Base-by-base conservation (phyloP, 1,140 invertebrate species). In the Ceratosolen fusciceps region DNA sequence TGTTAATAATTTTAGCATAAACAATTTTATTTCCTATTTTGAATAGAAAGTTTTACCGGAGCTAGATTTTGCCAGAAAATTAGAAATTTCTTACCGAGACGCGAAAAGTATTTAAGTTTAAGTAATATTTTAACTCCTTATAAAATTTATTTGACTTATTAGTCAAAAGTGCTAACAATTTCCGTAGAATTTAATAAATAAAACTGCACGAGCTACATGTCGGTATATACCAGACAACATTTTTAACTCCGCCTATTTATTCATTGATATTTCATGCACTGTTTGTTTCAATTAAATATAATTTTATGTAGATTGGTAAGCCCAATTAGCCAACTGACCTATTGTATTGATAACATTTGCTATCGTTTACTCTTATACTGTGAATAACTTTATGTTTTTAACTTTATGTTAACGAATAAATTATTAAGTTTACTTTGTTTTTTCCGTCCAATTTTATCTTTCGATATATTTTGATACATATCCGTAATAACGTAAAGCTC, bases 361-460 rank as follows among this genome's bases (percentile, higher is more conserved):
- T 31, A 62, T 62, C 58, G 26, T 62, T 29, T 62, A 62, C 24
- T 62, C 4, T 62, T 62, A 19, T n/a, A 24, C 26, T 34, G 58
- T 24, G 31, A 62, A 62, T 62, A 14, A 62, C 34, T 34, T 62
- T 62, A 31, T 62, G 58, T 62, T 29, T 62, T n/a, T n/a, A n/a
- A 62, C 58, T 29, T 62, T 14, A 31, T 31, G 10, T 12, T 31
- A 31, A 62, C 29, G 58, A 62, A 31, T 14, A 62, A 39, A 68
- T 39, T 68, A 68, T 14, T n/a, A 24, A 68, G 47, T 43, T 68
- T 43, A 26, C 67, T 39, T 43, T 68, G 37, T 65, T 65, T 68
- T 68, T 68, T 47, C 67, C 39, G 39, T 39, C 24, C 34, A 68
- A 68, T 68, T 47, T 43, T 54, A 54, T 54, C 52, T 5, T n/a